Base-by-base conservation (phyloP, 1,140 invertebrate species). In the Drosophila sproati region DNA sequence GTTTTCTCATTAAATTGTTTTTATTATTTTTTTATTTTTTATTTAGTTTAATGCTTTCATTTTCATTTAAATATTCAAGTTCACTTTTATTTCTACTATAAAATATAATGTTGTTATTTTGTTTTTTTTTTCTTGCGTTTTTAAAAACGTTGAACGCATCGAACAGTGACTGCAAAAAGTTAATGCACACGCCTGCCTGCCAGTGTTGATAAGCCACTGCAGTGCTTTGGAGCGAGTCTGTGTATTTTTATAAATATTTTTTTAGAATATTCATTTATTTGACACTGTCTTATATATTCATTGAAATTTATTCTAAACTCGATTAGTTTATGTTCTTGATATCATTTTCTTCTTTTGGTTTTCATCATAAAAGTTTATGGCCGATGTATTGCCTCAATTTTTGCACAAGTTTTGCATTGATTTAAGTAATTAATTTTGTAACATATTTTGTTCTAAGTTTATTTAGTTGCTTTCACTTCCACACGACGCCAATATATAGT, bases 1-100 rank as follows among this genome's bases (percentile, higher is more conserved):
- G 85, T 89, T 88, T 88, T 73, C 75, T 88, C 73, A 83, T 88
- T 85, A 72, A 87, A 83, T 89, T 87, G 80, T 79, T 78, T 72
- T 47, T 68, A 35, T 56, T 56, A 64, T 47, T 29, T 56, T 45
- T 47, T 60, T 69, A 48, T 69, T 71, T 55, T n/a, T 28, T 35
- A 70, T 66, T 54, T 29, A 28, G 34, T 70, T 68, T 37, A 51
- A 41, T 29, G 35, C 10, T 47, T 57, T 59, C 60, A 50, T 62
- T 70, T 72, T 81, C 32, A 66, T 55, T 55, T 63, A 20, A 71
- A 71, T 55, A 54, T 39, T 63, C 59, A 66, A 72, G 60, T 72
- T 72, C 56, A 47, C 28, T 71, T 67, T 79, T 57, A 60, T 67
- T 67, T 71, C 73, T 57, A 66, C 82, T 86, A 85, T 59, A 86